Conservation (phyloP, 2,113 vertebrate species). For the Hymenochirus boettgeri region DNA sequence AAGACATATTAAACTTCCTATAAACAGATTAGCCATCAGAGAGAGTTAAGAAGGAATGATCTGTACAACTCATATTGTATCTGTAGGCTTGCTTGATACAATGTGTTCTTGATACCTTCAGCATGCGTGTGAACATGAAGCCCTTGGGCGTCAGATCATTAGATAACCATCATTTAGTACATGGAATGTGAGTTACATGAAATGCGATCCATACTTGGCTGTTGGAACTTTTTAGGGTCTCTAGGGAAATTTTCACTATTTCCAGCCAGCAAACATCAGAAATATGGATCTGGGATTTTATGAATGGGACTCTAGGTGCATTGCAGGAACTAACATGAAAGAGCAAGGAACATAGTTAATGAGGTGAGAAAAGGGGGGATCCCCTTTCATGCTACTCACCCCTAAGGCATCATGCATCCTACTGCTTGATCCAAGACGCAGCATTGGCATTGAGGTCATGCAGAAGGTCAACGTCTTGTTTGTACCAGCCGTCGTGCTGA, state of each 20-base stretch:
- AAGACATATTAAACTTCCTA: no score
- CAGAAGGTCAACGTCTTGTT: conserved; percentile 70
- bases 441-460: conserved; percentile 79
- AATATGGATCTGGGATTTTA: conserved; percentile 38
- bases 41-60: conserved; percentile 32
- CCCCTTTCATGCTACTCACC: conserved; percentile 27
- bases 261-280: conserved; percentile 21
- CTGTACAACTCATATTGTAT: conserved; percentile 27
- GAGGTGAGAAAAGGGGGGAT: conserved; percentile 33
- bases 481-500: conserved; percentile 66
- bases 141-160: conserved; percentile 32
- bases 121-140: conserved; percentile 18
- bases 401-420: conserved; percentile 49
- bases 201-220: conserved; percentile 38
- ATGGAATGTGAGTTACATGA: conserved; percentile 34
- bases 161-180: conserved; percentile 26
- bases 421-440: conserved; percentile 75
- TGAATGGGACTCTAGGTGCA: conserved; percentile 32
- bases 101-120: conserved; percentile 1
- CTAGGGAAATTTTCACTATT: conserved; percentile 2
- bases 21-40: conserved; percentile 23
- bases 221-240: conserved; percentile 11
- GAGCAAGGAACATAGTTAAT: conserved; percentile 26
- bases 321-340: conserved; percentile 29
- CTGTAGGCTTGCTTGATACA: conserved; percentile 29